Evolutionary conservation across 2,113 vertebrate species (phyloP).

Genomic region (Eptesicus fuscus): DNA sequence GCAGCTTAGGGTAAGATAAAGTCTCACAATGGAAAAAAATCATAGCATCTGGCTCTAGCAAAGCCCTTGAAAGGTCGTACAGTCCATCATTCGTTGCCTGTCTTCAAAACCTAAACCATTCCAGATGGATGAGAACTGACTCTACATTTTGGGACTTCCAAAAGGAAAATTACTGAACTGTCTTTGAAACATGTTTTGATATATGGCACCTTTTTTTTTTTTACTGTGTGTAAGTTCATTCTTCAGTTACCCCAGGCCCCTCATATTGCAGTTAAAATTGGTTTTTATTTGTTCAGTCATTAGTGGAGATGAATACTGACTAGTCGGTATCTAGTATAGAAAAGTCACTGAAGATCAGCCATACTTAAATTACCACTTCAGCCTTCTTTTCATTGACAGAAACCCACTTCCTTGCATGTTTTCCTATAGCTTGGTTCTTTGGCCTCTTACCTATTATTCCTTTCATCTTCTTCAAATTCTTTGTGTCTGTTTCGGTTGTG

Average conservation of each 20-base stretch:
- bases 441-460: background rate
- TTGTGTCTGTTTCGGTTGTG: background rate
- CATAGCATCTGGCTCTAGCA: background rate
- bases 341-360: background rate
- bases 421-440: background rate
- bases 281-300: background rate
- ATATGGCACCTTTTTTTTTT: background rate
- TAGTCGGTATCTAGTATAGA: background rate
- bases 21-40: constrained; percentile 16
- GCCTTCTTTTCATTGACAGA: constrained; percentile 1
- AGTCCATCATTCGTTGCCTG: background rate
- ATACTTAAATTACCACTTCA: background rate
- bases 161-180: background rate
- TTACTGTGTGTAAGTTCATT: background rate
- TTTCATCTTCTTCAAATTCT: constrained; percentile 19
- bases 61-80: constrained; percentile 29
- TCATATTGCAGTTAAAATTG: constrained; percentile 3
- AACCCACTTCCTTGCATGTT: background rate
- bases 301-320: background rate
- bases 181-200: background rate
- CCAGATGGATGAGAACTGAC: background rate
- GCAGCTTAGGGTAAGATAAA: constrained; percentile 48
- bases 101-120: constrained; percentile 44
- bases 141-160: background rate
- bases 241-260: background rate